Percentiles rank a stretch among this genome's conserved stretches.
Conservation (phyloP, 2,797 vertebrate genomes). For the Alcedo quadribrachys region DNA sequence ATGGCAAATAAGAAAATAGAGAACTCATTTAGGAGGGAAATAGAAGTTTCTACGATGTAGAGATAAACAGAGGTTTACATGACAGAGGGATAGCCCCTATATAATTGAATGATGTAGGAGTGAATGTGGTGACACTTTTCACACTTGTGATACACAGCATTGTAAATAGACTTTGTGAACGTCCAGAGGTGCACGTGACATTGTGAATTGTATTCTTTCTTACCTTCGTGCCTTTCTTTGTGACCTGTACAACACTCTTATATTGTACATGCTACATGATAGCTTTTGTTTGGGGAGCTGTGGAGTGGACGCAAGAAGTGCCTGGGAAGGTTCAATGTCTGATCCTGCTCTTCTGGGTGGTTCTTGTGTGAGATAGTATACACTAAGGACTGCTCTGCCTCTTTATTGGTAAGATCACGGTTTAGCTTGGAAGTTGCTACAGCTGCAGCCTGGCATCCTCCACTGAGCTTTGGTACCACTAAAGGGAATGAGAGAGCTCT, state of each 20-base stretch:
- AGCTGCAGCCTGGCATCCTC: neutral
- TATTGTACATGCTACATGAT: rapidly evolving
- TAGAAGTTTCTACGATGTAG: neutral
- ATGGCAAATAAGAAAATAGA: neutral
- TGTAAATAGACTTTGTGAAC: neutral
- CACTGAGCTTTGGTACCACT: neutral
- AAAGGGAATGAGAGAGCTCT: neutral
- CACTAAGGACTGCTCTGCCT: neutral
- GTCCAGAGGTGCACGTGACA: neutral
- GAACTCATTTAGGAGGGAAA: neutral
- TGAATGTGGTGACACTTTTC: conserved; percentile 11
- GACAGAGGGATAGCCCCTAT: neutral
- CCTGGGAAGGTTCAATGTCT: neutral
- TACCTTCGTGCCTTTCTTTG: neutral
- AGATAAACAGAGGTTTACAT: neutral
- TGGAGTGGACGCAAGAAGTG: neutral
- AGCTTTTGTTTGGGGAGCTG: neutral
- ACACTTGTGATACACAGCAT: neutral
- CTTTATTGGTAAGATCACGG: neutral
- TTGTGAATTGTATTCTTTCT: neutral
- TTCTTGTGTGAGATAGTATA: neutral
- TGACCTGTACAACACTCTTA: neutral
- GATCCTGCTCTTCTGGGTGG: neutral
- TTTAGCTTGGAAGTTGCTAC: neutral
- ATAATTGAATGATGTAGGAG: neutral